phyloP scores from a whole-genome alignment of 92 coral and sea anemone species.

The Meandrina meandrites region DNA sequence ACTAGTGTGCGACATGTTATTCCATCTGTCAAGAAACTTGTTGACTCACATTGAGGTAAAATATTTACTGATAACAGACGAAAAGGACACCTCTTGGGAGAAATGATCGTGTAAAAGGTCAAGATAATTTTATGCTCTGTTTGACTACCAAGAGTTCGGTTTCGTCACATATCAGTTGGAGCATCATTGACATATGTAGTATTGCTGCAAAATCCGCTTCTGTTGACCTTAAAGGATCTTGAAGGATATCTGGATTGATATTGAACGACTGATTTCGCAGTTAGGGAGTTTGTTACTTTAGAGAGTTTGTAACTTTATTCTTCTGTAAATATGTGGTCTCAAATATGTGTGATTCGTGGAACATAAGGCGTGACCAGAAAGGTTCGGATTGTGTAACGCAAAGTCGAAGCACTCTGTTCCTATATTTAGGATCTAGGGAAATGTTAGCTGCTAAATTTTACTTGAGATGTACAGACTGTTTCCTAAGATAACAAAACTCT shows the following conservation, averaged over 20 bases:
- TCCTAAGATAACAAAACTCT: neutral
- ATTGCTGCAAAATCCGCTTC: neutral
- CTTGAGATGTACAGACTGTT: neutral
- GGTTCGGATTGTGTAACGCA: neutral
- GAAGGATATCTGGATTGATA: neutral
- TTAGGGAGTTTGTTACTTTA: neutral
- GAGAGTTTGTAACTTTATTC: neutral
- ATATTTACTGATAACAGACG: conserved; percentile 13
- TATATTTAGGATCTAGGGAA: neutral
- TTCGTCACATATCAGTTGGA: neutral
- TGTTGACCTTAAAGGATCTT: neutral
- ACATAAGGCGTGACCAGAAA: neutral
- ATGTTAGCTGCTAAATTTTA: neutral
- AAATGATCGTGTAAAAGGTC: conserved; percentile 4
- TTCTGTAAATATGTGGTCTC: too few relatives aligned
- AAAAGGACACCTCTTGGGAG: neutral
- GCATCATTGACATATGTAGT: neutral
- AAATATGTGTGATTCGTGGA: neutral
- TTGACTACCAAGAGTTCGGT: neutral
- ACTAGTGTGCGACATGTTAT: neutral
- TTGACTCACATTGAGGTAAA: conserved; percentile 19
- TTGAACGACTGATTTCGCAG: neutral
- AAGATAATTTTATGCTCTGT: neutral
- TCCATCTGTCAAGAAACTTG: conserved; percentile 17
- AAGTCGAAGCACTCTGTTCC: neutral